Evolutionary conservation across 2,113 vertebrate species (phyloP), one percentile per base, ranked within the genome.

Genomic region (Pungitius pungitius): DNA sequence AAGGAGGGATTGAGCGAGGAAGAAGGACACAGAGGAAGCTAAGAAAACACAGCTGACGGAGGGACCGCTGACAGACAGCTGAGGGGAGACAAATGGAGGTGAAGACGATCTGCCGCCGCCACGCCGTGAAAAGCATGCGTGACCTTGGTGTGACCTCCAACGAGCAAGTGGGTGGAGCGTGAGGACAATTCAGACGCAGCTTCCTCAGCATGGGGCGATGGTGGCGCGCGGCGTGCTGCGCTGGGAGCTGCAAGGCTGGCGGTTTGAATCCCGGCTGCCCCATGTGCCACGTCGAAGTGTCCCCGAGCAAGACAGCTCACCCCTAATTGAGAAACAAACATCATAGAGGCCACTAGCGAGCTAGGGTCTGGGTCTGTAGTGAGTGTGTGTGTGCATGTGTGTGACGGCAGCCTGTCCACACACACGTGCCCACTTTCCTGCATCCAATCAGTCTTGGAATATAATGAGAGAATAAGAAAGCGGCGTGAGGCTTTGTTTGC

Each of bases 41-140:
- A 73, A 73, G 71, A 80, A 80, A 89, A 76, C 63, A 76, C 47
- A 45, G 65, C 54, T 73, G 73, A 81, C 75, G 57, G 56, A 85
- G 27, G 42, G 69, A 61, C 20, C n/a, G 78, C 40, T 83, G 82
- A 85, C 69, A 75, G 83, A 87, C 67, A 24, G 30, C 56, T 80
- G 47, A 79, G 81, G 56, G 63, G 78, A 85, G 82, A 81, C 70
- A 68, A 73, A 85, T 73, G 56, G 47, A 24, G 77, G 69, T 64
- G 68, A 57, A 64, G 66, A 56, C 42, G 59, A 75, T 40, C 58
- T 20, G 30, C 65, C 26, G 42, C 42, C 2, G 4, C 15, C 33
- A 27, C 54, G 54, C 56, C 6, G 27, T 76, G 24, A 65, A 69
- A 35, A 58, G 42, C 15, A 20, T 49, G 14, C 43, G 5, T 66